phyloP scores from a whole-genome alignment of 2,797 vertebrate species.

The Semotilus atromaculatus region DNA sequence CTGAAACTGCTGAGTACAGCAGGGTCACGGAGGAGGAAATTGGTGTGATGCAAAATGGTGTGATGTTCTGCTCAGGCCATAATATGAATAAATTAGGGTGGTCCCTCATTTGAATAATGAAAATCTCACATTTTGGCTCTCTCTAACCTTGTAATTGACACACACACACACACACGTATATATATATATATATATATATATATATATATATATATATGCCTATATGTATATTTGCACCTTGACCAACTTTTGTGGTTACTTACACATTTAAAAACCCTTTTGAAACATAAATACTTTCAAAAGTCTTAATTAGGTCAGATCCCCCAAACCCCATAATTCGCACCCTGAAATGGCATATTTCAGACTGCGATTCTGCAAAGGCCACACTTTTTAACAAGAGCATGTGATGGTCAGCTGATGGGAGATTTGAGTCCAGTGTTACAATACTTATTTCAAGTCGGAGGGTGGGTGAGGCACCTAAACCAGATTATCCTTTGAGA shows the following conservation, averaged over 20 bases:
- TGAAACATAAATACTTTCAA: background rate
- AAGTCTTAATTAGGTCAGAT: background rate
- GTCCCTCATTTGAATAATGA: slow-evolving; percentile 9
- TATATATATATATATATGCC: no score
- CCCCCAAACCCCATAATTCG: background rate
- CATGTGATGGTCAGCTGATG: slow-evolving; percentile 78
- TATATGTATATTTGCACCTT: background rate
- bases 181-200: no score
- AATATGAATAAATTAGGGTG: slow-evolving; percentile 46
- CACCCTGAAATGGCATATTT: background rate
- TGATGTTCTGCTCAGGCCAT: slow-evolving; percentile 40
- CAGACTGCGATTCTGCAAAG: slow-evolving; percentile 23
- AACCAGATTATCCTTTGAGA: slow-evolving; percentile 69
- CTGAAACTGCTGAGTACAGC: slow-evolving; percentile 47
- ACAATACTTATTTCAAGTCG: slow-evolving; percentile 56
- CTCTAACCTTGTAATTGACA: background rate
- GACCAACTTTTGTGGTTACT: background rate
- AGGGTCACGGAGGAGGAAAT: slow-evolving; percentile 37
- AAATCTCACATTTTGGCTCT: background rate
- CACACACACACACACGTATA: no score
- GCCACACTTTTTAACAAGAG: slow-evolving; percentile 43
- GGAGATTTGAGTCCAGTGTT: slow-evolving; percentile 67
- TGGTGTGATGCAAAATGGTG: slow-evolving; percentile 31
- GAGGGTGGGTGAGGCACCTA: slow-evolving; percentile 58
- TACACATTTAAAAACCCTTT: background rate